Conservation (phyloP, 2,797 vertebrate species). For the Florisuga fusca region DNA sequence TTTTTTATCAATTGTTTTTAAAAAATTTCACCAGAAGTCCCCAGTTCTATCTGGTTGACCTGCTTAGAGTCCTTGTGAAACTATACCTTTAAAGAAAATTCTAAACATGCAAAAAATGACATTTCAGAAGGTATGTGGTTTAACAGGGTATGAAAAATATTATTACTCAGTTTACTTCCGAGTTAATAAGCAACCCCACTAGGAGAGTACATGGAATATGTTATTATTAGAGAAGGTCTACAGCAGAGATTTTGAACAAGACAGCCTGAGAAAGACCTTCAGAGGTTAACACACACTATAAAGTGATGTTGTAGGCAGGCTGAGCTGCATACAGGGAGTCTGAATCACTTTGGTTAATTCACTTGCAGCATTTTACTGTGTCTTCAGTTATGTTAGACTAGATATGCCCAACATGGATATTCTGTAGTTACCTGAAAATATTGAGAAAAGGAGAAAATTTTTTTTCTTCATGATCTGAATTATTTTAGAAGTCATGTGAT, state of each 20-base stretch:
- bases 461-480: not conserved
- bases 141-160: not conserved
- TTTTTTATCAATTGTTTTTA: accelerated
- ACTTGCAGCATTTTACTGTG: not conserved
- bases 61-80: not conserved
- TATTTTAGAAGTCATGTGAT: not conserved
- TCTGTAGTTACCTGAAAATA: not conserved
- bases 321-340: not conserved
- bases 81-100: not conserved
- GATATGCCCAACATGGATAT: not conserved
- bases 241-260: not conserved
- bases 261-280: not conserved
- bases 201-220: not conserved
- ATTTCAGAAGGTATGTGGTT: not conserved
- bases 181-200: not conserved
- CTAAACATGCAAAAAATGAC: not conserved
- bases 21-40: not conserved
- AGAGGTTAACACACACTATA: not conserved
- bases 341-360: not conserved
- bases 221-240: not conserved
- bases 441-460: not conserved
- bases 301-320: not conserved
- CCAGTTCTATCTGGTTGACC: not conserved
- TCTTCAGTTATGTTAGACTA: not conserved
- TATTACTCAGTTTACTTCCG: not conserved